Conservation (phyloP, 2,797 vertebrate genomes). For the Notolepis coatsorum region DNA sequence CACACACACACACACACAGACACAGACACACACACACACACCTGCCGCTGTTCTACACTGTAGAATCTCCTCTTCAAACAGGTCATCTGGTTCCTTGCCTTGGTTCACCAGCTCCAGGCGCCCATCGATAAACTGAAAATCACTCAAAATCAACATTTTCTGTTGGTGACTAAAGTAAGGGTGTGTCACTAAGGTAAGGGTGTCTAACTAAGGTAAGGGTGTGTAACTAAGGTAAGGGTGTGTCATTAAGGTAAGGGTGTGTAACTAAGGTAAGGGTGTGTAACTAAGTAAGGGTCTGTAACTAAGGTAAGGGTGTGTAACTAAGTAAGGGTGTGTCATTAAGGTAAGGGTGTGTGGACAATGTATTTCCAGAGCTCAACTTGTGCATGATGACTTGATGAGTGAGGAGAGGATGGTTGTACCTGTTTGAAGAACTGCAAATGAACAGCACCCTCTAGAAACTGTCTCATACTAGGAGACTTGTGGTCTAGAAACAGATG, state of each 20-base stretch:
- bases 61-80: conserved; percentile 89
- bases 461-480: conserved; percentile 81
- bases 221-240: not conserved
- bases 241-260: too few species aligned
- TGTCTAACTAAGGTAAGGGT: too few species aligned
- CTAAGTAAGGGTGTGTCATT: not conserved
- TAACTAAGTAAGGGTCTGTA: too few species aligned
- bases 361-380: not conserved
- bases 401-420: not conserved
- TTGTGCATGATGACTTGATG: not conserved
- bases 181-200: not conserved
- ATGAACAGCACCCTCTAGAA: conserved; percentile 87
- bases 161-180: too few species aligned
- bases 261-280: not conserved
- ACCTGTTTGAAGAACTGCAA: conserved; percentile 94
- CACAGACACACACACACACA: conserved; percentile 48
- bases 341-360: too few species aligned
- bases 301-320: too few species aligned
- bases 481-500: conserved; percentile 87
- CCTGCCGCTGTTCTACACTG: conserved; percentile 78
- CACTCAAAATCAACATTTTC: not conserved
- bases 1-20: not conserved
- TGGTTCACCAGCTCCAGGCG: conserved; percentile 86
- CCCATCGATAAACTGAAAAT: conserved; percentile 86
- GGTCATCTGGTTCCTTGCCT: conserved; percentile 83